phyloP scores from a whole-genome alignment of 2,113 vertebrate species.

The Corythaeola cristata region DNA sequence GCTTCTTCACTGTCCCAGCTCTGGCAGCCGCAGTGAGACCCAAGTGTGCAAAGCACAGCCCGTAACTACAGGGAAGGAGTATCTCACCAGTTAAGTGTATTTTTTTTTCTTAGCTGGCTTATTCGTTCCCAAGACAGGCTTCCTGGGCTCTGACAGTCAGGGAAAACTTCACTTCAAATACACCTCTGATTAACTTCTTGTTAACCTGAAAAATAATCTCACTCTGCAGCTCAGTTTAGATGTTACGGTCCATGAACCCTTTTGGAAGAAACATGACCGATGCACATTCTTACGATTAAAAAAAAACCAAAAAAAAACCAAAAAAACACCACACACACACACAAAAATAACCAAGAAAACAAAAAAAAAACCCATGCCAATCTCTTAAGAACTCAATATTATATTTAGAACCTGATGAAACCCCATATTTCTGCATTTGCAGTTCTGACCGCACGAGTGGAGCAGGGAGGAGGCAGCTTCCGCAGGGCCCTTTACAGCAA shows the following conservation, averaged over 20 bases:
- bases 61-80: fast-evolving
- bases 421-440: fast-evolving
- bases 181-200: neutral
- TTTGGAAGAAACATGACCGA: neutral
- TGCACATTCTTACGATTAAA: neutral
- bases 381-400: neutral
- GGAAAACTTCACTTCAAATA: neutral
- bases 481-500: neutral
- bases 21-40: fast-evolving
- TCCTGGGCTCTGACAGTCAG: neutral
- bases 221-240: fast-evolving
- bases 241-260: neutral
- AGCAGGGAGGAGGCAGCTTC: neutral
- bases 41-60: fast-evolving
- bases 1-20: neutral
- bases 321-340: neutral
- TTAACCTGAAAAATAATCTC: neutral
- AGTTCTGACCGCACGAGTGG: neutral
- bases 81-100: fast-evolving
- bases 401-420: neutral
- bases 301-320: neutral
- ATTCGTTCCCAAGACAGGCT: neutral
- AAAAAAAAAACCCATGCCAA: neutral
- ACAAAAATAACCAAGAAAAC: neutral
- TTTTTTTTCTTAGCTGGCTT: neutral